Conservation (phyloP, 1,140 invertebrate species). For the Drosophila fuyamai region DNA sequence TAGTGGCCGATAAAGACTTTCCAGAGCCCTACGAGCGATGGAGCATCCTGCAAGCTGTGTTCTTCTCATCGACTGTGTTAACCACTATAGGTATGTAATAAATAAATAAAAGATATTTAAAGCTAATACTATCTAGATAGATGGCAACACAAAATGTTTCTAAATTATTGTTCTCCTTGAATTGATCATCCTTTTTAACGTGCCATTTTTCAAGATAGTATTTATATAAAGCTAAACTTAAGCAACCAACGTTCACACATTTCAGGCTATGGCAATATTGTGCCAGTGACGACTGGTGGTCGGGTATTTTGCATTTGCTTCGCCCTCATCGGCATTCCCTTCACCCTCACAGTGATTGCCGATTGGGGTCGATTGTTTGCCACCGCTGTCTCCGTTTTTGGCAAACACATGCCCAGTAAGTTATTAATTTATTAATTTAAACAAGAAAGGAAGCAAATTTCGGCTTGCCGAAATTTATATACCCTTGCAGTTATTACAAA, state of each 20-base stretch:
- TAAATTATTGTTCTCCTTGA: too few species aligned
- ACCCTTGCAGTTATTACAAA: too few species aligned
- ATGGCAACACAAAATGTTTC: too few species aligned
- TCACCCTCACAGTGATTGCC: conserved; percentile 96
- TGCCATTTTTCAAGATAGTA: too few species aligned
- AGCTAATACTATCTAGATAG: too few species aligned
- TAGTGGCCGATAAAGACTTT: conserved; percentile 86
- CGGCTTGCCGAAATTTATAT: too few species aligned
- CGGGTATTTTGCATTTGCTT: conserved; percentile 96
- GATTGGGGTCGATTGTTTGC: conserved; percentile 95
- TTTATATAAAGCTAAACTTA: not conserved
- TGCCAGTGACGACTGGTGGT: conserved; percentile 93
- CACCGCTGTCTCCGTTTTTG: conserved; percentile 89
- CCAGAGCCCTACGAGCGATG: conserved; percentile 88
- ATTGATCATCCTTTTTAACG: too few species aligned
- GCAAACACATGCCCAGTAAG: conserved; percentile 86
- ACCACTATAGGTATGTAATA: conserved; percentile 90
- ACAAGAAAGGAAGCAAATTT: not conserved
- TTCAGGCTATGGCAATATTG: conserved; percentile 97
- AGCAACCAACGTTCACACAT: conserved; percentile 50
- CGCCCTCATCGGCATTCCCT: conserved; percentile 96
- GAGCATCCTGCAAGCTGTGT: conserved; percentile 92
- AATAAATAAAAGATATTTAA: too few species aligned
- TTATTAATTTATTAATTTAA: conserved; percentile 3
- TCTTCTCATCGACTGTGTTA: conserved; percentile 93